Conservation (phyloP, 2,888 invertebrate genomes). For the Sinhomidia bicolor region DNA sequence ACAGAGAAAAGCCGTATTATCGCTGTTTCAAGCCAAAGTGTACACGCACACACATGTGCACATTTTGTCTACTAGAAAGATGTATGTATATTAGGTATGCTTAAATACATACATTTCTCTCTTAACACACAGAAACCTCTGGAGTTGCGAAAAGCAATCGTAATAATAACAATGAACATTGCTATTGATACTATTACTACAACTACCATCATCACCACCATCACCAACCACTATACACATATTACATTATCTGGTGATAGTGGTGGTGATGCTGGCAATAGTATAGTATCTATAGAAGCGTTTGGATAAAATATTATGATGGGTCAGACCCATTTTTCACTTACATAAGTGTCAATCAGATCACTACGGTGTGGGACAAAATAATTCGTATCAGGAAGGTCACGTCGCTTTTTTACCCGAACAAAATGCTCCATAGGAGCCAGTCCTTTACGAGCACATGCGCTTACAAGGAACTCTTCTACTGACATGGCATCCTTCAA, state of each 20-base stretch:
- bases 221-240: too few species aligned
- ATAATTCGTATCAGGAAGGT: conserved; percentile 98
- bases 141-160: neutral
- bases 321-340: conserved; percentile 82
- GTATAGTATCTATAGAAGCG: neutral
- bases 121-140: too few species aligned
- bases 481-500: conserved; percentile 96
- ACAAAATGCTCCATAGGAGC: conserved; percentile 98
- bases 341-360: conserved; percentile 96
- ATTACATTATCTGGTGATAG: neutral
- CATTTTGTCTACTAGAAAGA: too few species aligned
- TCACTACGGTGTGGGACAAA: conserved; percentile 97
- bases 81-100: too few species aligned
- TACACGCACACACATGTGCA: neutral
- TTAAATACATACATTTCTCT: neutral
- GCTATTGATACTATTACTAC: neutral
- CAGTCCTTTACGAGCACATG: conserved; percentile 94
- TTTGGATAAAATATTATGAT: conserved; percentile 4
- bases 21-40: conserved; percentile 35
- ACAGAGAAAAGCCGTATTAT: conserved; percentile 74
- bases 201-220: too few species aligned
- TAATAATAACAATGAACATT: neutral
- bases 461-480: conserved; percentile 96
- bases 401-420: conserved; percentile 94
- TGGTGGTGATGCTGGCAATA: too few species aligned